Base-by-base conservation (phyloP, 2,113 vertebrate species). In the Machaerirhynchus nigripectus region DNA sequence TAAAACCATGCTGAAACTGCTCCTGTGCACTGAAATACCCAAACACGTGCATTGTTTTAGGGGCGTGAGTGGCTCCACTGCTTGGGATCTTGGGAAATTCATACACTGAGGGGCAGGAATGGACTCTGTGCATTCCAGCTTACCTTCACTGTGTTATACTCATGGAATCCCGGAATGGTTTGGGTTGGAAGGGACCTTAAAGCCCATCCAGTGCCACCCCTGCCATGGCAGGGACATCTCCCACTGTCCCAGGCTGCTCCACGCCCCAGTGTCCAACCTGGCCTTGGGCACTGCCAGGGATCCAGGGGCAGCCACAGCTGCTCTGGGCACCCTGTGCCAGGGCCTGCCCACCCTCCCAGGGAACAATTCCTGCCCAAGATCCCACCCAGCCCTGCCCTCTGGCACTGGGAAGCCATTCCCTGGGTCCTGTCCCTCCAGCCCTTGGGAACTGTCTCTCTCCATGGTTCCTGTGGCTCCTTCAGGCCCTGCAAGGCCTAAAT, bases 131-230 rank as follows among this genome's bases (percentile, higher is more conserved):
- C n/a, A 10, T 65, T 60, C 49, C 61, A 59, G 1, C 26, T 46
- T 11, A 21, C 5, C 28, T 53, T 30, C 28, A 19, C 52, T 10
- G 10, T 13, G 56, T 47, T 30, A 55, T 35, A 44, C 33, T 39
- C 37, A 67, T 4, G 35, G 49, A 49, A 64, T 27, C 13, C 0
- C 10, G 21, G 53, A 46, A 30, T 26, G 23, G 10, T 13, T 73
- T 37, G 37, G 59, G 22, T 1, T 23, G 44, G 68, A 10, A 52
- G 1, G 1, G 42, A 27, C 8, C 3, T 31, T 0, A 47, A 24
- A 55, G 1, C 0, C 0, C 55, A 18, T 1, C 63, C 19, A 7
- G 0, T 12, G 0, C 47, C 73, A 33, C 8, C 15, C 28, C 18
- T 23, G 65, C n/a, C 65, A 55, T 22, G 57, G 65, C 75, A 71